Evolutionary conservation across 2,888 invertebrate genomes (phyloP).

Genomic region (Loripinus fragilis): DNA sequence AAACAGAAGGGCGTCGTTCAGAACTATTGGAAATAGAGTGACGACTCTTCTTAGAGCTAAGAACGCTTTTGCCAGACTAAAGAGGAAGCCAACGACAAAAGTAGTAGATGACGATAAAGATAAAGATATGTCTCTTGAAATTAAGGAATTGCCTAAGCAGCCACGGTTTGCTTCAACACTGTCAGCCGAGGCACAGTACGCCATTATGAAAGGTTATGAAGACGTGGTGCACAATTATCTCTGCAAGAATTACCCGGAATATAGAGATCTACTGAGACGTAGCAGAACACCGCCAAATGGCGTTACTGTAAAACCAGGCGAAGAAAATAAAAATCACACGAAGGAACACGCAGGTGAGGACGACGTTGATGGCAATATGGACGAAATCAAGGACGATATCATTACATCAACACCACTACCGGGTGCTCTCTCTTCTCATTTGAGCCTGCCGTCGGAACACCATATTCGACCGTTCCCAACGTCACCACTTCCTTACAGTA

Average conservation of each 20-base stretch:
- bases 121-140: slow-evolving; percentile 56
- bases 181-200: slow-evolving; percentile 80
- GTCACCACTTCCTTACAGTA: not conserved
- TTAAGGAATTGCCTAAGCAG: slow-evolving; percentile 70
- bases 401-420: slow-evolving; percentile 30
- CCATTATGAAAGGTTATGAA: slow-evolving; percentile 81
- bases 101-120: slow-evolving; percentile 35
- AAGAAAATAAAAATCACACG: not conserved
- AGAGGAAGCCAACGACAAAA: slow-evolving; percentile 18
- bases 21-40: slow-evolving; percentile 56
- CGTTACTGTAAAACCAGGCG: slow-evolving; percentile 27
- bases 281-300: slow-evolving; percentile 67
- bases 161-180: slow-evolving; percentile 78
- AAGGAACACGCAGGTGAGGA: not conserved
- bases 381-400: slow-evolving; percentile 20
- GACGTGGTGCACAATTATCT: slow-evolving; percentile 74
- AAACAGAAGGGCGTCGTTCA: slow-evolving; percentile 41
- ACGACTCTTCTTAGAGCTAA: slow-evolving; percentile 58
- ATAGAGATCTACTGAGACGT: slow-evolving; percentile 59
- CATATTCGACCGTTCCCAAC: not conserved
- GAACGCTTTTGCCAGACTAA: slow-evolving; percentile 56
- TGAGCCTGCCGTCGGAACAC: not conserved
- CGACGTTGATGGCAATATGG: slow-evolving; percentile 11
- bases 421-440: not conserved
- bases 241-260: slow-evolving; percentile 64